Evolutionary conservation across 2,888 invertebrate genomes (phyloP).

Genomic region (Drosophila aldrichi): DNA sequence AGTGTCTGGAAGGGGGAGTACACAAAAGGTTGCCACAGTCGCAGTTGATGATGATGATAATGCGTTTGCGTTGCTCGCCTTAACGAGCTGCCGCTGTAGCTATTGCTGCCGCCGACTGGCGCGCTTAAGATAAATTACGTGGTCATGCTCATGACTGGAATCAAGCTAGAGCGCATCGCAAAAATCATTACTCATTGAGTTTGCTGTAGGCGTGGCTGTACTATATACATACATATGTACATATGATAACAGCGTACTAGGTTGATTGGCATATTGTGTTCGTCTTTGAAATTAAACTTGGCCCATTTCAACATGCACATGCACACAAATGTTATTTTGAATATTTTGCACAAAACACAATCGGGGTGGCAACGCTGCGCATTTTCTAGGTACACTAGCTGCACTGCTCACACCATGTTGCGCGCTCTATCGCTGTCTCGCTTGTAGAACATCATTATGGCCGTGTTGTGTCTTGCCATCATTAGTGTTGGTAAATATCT

Average conservation of each 20-base stretch:
- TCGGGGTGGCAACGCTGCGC: conserved; percentile 54
- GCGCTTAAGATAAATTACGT: conserved; percentile 72
- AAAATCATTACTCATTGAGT: conserved; percentile 53
- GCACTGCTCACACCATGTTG: conserved; percentile 68
- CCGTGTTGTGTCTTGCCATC: conserved; percentile 50
- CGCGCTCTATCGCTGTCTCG: conserved; percentile 56
- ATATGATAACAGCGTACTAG: conserved; percentile 10
- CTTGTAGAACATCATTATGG: conserved; percentile 70
- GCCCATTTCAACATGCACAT: conserved; percentile 1
- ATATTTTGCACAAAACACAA: conserved; percentile 22
- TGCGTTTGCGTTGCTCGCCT: conserved; percentile 72
- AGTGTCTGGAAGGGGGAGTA: conserved; percentile 17
- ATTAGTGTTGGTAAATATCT: conserved; percentile 62
- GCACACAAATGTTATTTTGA: conserved; percentile 28
- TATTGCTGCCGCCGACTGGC: conserved; percentile 44
- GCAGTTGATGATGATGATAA: conserved; percentile 77
- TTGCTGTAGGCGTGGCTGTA: conserved; percentile 31
- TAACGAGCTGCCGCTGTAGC: conserved; percentile 64
- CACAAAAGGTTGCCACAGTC: conserved; percentile 42
- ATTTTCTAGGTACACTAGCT: conserved; percentile 29
- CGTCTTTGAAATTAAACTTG: neutral
- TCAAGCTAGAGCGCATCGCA: conserved; percentile 34
- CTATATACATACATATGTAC: too few species aligned
- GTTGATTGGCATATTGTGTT: conserved; percentile 22
- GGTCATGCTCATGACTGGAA: conserved; percentile 62